Evolutionary conservation across 2,797 vertebrate species (phyloP).

Genomic region (Leucoraja ocellata): DNA sequence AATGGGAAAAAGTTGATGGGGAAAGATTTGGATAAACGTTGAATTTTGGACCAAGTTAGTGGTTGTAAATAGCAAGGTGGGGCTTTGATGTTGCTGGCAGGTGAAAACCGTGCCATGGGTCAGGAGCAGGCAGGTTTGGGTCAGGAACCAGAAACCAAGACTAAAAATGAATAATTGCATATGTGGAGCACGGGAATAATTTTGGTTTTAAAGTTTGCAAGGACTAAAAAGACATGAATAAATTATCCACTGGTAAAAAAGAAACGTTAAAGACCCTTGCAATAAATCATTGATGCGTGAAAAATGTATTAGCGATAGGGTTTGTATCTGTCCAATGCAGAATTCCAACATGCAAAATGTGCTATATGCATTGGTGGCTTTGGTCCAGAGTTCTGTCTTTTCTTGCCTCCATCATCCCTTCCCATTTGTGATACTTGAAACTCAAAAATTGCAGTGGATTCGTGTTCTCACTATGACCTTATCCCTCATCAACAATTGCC

Average conservation of each 20-base stretch:
- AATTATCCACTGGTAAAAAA: not conserved
- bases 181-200: not conserved
- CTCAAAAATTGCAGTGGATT: no score
- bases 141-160: no score
- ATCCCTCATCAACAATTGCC: not conserved
- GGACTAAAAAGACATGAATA: not conserved
- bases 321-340: no score
- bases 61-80: not conserved
- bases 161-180: not conserved
- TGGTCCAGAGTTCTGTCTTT: no score
- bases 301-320: not conserved
- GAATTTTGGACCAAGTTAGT: not conserved
- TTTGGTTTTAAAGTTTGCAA: not conserved
- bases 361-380: no score
- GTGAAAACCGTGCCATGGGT: no score
- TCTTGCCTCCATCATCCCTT: no score
- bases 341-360: no score
- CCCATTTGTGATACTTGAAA: no score
- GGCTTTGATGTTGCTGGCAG: not conserved
- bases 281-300: not conserved
- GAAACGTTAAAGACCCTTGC: not conserved
- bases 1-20: not conserved
- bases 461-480: not conserved
- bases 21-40: not conserved
- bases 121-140: no score